Percentiles rank a stretch among this genome's conserved stretches.
These are phyloP conservation scores for Agrochola circellaris DNA, from an alignment of 2,888 invertebrate genomes.

Conservation along the genomic window DNA sequence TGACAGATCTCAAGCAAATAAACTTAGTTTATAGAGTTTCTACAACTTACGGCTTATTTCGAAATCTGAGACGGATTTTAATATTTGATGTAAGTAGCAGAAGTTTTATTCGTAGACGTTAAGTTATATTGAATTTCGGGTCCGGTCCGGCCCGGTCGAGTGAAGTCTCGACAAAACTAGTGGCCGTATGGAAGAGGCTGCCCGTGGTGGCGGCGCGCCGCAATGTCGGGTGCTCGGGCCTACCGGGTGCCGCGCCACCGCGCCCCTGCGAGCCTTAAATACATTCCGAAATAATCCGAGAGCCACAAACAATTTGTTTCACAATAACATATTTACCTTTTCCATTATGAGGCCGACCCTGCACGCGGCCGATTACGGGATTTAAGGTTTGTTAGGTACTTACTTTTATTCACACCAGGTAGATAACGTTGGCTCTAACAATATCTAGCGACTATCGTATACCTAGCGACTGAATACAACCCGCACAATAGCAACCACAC, in stretches of 20 bases:
- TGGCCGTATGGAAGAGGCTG: not conserved
- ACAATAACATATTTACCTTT: slow-evolving; percentile 38
- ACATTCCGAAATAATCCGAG: slow-evolving; percentile 51
- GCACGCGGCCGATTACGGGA: slow-evolving; percentile 28
- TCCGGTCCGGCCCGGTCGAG: not conserved
- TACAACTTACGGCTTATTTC: slow-evolving; percentile 19
- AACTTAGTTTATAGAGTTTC: slow-evolving; percentile 27
- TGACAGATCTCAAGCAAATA: slow-evolving; percentile 17
- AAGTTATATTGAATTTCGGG: slow-evolving; percentile 49
- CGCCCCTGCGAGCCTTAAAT: slow-evolving; percentile 23
- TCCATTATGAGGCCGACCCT: slow-evolving; percentile 11
- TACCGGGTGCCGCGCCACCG: not conserved
- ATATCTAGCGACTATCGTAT: not conserved
- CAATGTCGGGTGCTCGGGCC: not conserved
- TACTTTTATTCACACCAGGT: not conserved
- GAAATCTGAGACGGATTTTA: slow-evolving; percentile 37
- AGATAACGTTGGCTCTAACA: slow-evolving; percentile 7
- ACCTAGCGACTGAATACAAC: not conserved
- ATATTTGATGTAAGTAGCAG: slow-evolving; percentile 45
- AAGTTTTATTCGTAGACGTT: slow-evolving; percentile 37
- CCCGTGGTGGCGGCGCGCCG: slow-evolving; percentile 23
- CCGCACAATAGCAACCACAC: slow-evolving; percentile 11
- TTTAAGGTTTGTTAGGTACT: slow-evolving; percentile 14
- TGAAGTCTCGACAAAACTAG: slow-evolving; percentile 4
- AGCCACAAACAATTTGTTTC: slow-evolving; percentile 42